Evolutionary conservation across 37 sponge, comb jelly and placozoan genomes (phyloP).

Genomic region (Bolinopsis microptera): DNA sequence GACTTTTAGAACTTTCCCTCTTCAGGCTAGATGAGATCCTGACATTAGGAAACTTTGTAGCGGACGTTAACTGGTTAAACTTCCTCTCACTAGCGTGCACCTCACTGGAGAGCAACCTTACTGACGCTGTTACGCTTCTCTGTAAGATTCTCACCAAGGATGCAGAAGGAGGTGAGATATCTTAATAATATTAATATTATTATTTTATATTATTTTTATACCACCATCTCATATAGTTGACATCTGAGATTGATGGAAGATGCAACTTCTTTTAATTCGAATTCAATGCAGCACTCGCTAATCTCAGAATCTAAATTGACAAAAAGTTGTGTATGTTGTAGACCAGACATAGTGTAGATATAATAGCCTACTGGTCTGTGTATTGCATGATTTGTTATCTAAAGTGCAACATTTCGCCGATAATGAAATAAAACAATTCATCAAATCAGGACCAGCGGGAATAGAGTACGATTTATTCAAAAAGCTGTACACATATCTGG

Average conservation of each 20-base stretch:
- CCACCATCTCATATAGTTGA: too few species aligned
- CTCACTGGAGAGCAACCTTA: slow-evolving; percentile 78
- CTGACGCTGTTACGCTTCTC: slow-evolving; percentile 77
- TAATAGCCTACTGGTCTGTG: too few species aligned
- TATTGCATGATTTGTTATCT: too few species aligned
- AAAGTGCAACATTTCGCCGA: too few species aligned
- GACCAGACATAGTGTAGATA: too few species aligned
- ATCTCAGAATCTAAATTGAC: too few species aligned
- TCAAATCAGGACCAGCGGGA: slow-evolving; percentile 69
- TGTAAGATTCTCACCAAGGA: slow-evolving; percentile 88
- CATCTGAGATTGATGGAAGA: background rate
- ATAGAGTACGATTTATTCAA: slow-evolving; percentile 78
- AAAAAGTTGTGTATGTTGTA: too few species aligned
- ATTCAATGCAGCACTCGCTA: too few species aligned
- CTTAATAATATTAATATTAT: too few species aligned
- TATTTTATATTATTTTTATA: too few species aligned
- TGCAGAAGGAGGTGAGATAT: slow-evolving; percentile 78
- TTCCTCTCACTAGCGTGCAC: slow-evolving; percentile 83
- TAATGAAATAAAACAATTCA: too few species aligned
- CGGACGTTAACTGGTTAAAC: slow-evolving; percentile 82
- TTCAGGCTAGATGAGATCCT: slow-evolving; percentile 54
- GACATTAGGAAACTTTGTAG: slow-evolving; percentile 76
- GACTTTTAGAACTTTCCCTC: background rate
- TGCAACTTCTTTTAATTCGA: background rate
- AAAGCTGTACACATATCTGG: slow-evolving; percentile 79